Evolutionary conservation across 37 sponge, comb jelly and placozoan species (phyloP).

Genomic region (Theonella swinhoei): DNA sequence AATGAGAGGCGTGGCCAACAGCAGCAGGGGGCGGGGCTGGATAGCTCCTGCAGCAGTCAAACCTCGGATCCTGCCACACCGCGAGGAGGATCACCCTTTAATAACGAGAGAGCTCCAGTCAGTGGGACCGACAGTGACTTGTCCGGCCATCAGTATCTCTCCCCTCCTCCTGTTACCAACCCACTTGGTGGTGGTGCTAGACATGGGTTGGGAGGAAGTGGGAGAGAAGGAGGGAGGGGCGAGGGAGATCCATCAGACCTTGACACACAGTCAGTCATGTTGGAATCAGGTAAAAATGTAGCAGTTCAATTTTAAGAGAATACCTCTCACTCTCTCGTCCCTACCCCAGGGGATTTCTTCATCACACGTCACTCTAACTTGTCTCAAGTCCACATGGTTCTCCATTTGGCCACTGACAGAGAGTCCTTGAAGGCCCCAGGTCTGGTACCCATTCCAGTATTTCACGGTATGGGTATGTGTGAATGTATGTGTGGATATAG

Average conservation of each 20-base stretch:
- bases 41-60: constrained; percentile 7
- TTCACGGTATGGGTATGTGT: too few relatives aligned
- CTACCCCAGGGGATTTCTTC: constrained; percentile 85
- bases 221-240: too few relatives aligned
- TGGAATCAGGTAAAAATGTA: not conserved
- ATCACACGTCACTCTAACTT: constrained; percentile 94
- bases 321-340: not conserved
- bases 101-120: not conserved
- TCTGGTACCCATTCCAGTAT: constrained; percentile 2
- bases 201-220: not conserved
- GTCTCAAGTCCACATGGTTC: constrained; percentile 86
- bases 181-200: too few relatives aligned
- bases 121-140: not conserved
- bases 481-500: not conserved
- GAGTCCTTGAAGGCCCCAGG: not conserved
- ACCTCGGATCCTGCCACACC: not conserved
- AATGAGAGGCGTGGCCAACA: not conserved
- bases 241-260: too few relatives aligned
- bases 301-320: too few relatives aligned
- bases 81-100: not conserved
- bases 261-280: too few relatives aligned
- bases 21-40: not conserved
- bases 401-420: constrained; percentile 76
- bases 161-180: not conserved
- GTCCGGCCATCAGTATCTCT: not conserved